Conservation (phyloP, 1,140 invertebrate genomes). For the Drosophila prosaltans region DNA sequence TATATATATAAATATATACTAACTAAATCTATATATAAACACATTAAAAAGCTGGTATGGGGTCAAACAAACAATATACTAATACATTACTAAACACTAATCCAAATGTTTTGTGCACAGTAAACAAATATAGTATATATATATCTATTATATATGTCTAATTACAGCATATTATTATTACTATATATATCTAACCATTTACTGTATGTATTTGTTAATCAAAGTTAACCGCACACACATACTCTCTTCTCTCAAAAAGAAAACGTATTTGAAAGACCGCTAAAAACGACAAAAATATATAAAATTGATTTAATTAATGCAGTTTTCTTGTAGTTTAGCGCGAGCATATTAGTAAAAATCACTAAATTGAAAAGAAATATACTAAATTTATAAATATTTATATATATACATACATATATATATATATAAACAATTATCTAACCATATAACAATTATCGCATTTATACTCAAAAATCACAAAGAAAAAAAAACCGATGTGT, state of each 20-base stretch:
- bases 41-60: slow-evolving; percentile 82
- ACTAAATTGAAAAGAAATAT: no score
- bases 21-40: slow-evolving; percentile 16
- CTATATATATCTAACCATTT: slow-evolving; percentile 26
- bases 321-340: slow-evolving; percentile 61
- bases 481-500: slow-evolving; percentile 32
- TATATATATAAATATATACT: slow-evolving; percentile 3
- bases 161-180: slow-evolving; percentile 11
- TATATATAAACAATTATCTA: slow-evolving; percentile 34
- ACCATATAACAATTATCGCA: slow-evolving; percentile 51
- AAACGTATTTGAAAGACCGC: slow-evolving; percentile 41
- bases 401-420: slow-evolving; percentile 29
- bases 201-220: slow-evolving; percentile 50
- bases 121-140: slow-evolving; percentile 27
- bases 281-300: slow-evolving; percentile 17
- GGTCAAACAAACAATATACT: slow-evolving; percentile 78
- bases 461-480: slow-evolving; percentile 40
- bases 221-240: slow-evolving; percentile 66
- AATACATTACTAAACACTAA: slow-evolving; percentile 48
- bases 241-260: slow-evolving; percentile 69
- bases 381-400: slow-evolving; percentile 4
- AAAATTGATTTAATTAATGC: slow-evolving; percentile 14
- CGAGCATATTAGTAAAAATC: slow-evolving; percentile 76
- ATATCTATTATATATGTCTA: slow-evolving; percentile 22
- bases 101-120: slow-evolving; percentile 75